phyloP scores from a whole-genome alignment of 2,888 invertebrate species.

The Ditylenchus weischeri region DNA sequence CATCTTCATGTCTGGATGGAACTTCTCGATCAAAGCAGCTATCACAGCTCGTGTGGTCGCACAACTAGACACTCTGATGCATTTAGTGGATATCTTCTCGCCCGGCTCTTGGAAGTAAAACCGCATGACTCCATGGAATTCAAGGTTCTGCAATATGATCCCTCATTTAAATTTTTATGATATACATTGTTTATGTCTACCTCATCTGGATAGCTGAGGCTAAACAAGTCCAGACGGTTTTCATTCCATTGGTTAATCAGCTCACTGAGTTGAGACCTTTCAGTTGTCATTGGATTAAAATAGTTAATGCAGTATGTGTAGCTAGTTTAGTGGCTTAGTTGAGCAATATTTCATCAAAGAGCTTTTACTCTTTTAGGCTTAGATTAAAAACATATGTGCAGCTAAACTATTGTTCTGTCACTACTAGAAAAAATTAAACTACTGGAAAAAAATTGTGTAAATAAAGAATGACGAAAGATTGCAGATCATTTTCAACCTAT shows the following conservation, averaged over 20 bases:
- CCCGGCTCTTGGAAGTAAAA: conserved; percentile 95
- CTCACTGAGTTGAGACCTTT: conserved; percentile 69
- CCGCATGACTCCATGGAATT: conserved; percentile 98
- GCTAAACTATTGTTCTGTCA: no score
- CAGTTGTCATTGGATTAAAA: not conserved
- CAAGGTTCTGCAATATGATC: conserved; percentile 74
- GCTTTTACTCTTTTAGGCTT: no score
- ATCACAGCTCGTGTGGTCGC: conserved; percentile 94
- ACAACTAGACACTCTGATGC: conserved; percentile 92
- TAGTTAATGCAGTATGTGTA: no score
- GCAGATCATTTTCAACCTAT: no score
- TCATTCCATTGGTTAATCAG: conserved; percentile 99
- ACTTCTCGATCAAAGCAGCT: conserved; percentile 94
- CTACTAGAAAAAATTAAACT: no score
- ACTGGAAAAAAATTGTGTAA: no score
- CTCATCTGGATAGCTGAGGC: conserved; percentile 94
- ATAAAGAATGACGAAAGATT: no score
- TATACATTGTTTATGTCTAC: conserved; percentile 60
- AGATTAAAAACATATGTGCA: no score
- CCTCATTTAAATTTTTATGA: not conserved
- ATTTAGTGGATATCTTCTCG: conserved; percentile 97
- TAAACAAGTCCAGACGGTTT: conserved; percentile 95
- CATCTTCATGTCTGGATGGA: conserved; percentile 98
- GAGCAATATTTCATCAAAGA: no score
- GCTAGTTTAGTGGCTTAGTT: no score